Base-by-base conservation (phyloP, 2,113 vertebrate genomes). In the Solea solea region DNA sequence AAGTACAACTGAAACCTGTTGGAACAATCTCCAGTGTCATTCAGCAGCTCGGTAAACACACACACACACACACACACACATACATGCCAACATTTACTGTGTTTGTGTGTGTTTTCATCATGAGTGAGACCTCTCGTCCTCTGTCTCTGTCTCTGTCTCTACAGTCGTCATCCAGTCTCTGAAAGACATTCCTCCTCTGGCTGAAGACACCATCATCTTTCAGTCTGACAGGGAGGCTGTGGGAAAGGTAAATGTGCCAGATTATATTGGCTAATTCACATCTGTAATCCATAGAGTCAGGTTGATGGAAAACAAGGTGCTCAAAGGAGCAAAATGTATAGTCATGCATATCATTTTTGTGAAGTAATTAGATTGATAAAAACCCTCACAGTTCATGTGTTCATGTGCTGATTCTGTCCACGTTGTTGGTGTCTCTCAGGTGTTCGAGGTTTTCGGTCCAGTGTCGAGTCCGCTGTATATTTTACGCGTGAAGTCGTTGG, bases 391-490 rank as follows among this genome's bases (percentile, higher is more conserved):
- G 21, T 21, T 21, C 21, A 21, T 21, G 5, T 34, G 34, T 34
- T 34, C 34, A 34, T 34, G 34, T 21, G 21, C 21, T 21, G 45
- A 13, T 14, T 48, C 45, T 48, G 45, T 48, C 14, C 45, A 2
- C 48, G 16, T n/a, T 48, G 3, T 61, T 82, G 84, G 1, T 84
- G 8, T 55, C 16, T 89, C 84, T 53, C 72, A 99, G 97, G 91
- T 99, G 80, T 98, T 98, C 88, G 97, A 99, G 87, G 91, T 98
- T 70, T 99, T 99, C 80, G 97, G 97, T 21, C 96, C 96, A 0
- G 97, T 99, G 64, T 90, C 90, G 63, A 96, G 94, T 86, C 97
- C 97, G 0, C 96, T 96, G 65, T 99, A 99, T 63, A 91, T 97
- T 27, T 48, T 99, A 46, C 93, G 95, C 12, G 97, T 97, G 87